These are phyloP conservation scores for Melieria omissa DNA, from an alignment of 2,888 invertebrate species.

Conservation along the genomic window DNA sequence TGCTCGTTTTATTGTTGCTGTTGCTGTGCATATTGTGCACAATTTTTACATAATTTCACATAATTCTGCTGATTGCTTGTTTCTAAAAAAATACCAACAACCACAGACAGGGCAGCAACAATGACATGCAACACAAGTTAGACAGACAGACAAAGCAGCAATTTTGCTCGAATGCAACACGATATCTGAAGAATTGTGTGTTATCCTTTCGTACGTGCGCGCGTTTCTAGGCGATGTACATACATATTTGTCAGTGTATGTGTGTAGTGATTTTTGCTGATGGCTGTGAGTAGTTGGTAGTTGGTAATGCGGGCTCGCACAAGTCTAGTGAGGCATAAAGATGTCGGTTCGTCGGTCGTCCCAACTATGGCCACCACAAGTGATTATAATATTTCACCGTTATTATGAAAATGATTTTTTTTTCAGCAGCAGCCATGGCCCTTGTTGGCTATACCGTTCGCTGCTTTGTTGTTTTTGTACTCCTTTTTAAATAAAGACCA, in stretches of 20 bases:
- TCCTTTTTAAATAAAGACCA: constrained; percentile 37
- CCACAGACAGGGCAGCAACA: constrained; percentile 1
- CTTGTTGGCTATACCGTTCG: not conserved
- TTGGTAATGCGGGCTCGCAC: constrained; percentile 10
- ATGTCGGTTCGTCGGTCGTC: not conserved
- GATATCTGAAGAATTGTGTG: constrained; percentile 29
- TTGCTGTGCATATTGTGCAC: constrained; percentile 8
- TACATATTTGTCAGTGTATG: too few relatives aligned
- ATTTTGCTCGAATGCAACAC: constrained; percentile 33
- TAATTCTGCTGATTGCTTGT: constrained; percentile 30
- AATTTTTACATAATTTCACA: constrained; percentile 35
- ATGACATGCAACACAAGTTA: constrained; percentile 8
- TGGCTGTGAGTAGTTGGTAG: too few relatives aligned
- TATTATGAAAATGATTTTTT: constrained; percentile 46
- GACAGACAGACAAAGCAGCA: constrained; percentile 12
- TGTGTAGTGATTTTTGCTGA: too few relatives aligned
- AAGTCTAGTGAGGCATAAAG: not conserved
- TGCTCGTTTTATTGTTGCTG: not conserved
- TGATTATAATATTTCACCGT: constrained; percentile 58
- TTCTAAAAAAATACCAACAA: constrained; percentile 20
- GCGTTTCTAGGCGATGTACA: too few relatives aligned
- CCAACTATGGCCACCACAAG: constrained; percentile 34
- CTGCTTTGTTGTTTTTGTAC: constrained; percentile 7
- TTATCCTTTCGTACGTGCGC: not conserved
- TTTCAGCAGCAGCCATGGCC: constrained; percentile 20